These are phyloP conservation scores for Julus scanicus DNA, from an alignment of 2,888 invertebrate genomes.

Conservation along the genomic window DNA sequence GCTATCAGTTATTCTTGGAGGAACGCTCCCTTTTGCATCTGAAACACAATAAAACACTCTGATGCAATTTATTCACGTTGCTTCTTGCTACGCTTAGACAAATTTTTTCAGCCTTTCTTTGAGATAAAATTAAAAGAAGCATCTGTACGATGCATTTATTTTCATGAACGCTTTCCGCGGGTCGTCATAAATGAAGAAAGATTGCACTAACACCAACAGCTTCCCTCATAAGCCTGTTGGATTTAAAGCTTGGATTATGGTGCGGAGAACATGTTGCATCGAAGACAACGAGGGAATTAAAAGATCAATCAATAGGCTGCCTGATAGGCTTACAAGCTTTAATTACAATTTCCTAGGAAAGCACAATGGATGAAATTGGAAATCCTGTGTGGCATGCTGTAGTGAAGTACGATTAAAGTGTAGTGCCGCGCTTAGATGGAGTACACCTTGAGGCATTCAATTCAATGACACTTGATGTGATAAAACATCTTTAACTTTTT, in stretches of 20 bases:
- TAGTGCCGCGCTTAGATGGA: not conserved
- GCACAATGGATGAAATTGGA: constrained; percentile 32
- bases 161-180: not conserved
- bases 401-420: not conserved
- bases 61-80: not conserved
- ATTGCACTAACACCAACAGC: not conserved
- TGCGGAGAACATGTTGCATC: constrained; percentile 40
- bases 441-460: not conserved
- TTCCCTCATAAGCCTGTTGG: constrained; percentile 4
- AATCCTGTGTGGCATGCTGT: not conserved
- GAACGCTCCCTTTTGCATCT: constrained; percentile 57
- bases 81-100: not conserved
- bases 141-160: not conserved
- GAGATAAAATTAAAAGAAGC: not conserved
- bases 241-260: constrained; percentile 35
- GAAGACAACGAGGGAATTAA: constrained; percentile 45
- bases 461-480: not conserved
- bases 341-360: constrained; percentile 45
- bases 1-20: constrained; percentile 56
- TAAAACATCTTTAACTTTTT: not conserved
- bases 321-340: constrained; percentile 45
- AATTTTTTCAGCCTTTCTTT: not conserved
- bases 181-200: constrained; percentile 44
- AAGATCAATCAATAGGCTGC: constrained; percentile 43
- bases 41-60: constrained; percentile 36